Evolutionary conservation across 2,113 vertebrate genomes (phyloP).

Genomic region (Riparia riparia): DNA sequence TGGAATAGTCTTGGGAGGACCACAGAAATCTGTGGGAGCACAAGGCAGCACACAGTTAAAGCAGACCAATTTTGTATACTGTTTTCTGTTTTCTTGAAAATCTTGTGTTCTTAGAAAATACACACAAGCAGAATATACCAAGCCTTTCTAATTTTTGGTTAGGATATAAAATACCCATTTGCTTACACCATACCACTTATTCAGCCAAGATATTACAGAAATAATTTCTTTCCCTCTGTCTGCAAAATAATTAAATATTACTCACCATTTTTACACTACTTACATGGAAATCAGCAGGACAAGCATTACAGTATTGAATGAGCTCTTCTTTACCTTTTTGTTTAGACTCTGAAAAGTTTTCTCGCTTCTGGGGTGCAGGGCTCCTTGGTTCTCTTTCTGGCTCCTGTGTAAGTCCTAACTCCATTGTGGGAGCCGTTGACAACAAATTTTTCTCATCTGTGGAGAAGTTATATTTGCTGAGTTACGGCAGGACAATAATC

Average conservation of each 20-base stretch:
- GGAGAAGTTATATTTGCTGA: not conserved
- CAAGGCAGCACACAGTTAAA: not conserved
- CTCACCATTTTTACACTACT: not conserved
- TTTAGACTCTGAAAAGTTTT: not conserved
- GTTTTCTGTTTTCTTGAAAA: not conserved
- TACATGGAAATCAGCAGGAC: not conserved
- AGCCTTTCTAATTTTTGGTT: not conserved
- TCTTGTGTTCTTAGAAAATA: not conserved
- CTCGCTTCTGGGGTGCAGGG: not conserved
- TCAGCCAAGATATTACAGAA: not conserved
- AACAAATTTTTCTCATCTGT: not conserved
- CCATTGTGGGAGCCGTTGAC: fast-evolving
- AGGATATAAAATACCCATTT: not conserved
- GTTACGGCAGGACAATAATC: not conserved
- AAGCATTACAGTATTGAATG: not conserved
- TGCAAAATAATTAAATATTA: not conserved
- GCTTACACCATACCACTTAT: not conserved
- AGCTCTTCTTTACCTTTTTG: not conserved
- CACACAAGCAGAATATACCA: not conserved
- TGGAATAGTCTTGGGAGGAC: not conserved
- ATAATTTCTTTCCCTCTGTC: not conserved
- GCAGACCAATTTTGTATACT: not conserved
- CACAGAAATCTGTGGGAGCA: conserved; percentile 46
- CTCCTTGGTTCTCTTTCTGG: not conserved
- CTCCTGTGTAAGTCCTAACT: not conserved